phyloP scores from a whole-genome alignment of 2,113 vertebrate species.

The Chloroceryle aenea region DNA sequence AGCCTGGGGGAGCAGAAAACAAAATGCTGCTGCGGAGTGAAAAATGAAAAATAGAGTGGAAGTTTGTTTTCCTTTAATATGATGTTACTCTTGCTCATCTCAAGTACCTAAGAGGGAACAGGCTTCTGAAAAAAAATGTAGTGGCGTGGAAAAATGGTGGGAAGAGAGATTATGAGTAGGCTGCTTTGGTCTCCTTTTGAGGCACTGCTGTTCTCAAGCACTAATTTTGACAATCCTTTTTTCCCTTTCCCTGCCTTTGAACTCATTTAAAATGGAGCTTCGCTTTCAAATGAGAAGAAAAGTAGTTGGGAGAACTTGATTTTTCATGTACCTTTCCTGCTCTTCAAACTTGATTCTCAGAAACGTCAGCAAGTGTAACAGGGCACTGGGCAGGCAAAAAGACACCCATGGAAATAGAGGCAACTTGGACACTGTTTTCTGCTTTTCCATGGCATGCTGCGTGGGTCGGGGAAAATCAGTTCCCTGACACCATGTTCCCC shows the following conservation, averaged over 20 bases:
- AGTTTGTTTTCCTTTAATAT: not conserved
- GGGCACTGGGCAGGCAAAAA: not conserved
- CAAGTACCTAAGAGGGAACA: fast-evolving
- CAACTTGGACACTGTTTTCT: not conserved
- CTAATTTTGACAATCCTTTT: not conserved
- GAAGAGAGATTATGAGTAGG: not conserved
- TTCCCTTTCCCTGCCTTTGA: not conserved
- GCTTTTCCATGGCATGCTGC: not conserved
- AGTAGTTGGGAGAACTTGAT: not conserved
- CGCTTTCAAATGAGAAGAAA: not conserved
- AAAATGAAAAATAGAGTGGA: not conserved
- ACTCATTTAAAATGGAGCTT: not conserved
- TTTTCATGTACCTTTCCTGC: not conserved
- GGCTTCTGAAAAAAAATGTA: not conserved
- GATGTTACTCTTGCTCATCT: not conserved
- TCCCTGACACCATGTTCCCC: not conserved
- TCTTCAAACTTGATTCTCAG: not conserved
- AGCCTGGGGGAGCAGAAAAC: not conserved
- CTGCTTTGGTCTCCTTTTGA: not conserved
- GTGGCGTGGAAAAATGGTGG: not conserved
- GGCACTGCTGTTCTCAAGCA: not conserved
- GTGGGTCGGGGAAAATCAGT: not conserved
- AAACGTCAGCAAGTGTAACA: not conserved
- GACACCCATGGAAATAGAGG: not conserved
- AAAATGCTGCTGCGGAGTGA: not conserved